Base-by-base conservation (phyloP, 1,140 invertebrate genomes). In the Leptonema lineaticorne region DNA sequence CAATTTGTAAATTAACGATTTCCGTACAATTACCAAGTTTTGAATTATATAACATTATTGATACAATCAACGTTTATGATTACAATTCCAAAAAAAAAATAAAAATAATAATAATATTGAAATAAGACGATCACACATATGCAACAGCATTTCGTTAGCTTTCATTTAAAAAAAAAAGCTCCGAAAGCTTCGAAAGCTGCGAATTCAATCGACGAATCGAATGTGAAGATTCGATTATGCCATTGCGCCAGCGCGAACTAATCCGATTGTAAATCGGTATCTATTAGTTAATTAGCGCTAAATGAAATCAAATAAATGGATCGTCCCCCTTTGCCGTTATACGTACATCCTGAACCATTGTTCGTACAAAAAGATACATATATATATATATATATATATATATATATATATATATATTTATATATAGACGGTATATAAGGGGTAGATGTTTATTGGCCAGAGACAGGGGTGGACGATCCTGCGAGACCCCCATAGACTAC, bases 221-320 rank as follows among this genome's bases (percentile, higher is more conserved):
- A n/a, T n/a, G n/a, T n/a, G n/a, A n/a, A n/a, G n/a, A 41, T 41
- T 41, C 37, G 37, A 41, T 41, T 41, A 41, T 41, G 1, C 37
- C 11, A 14, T 14, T 41, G 16, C 37, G 11, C 37, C 16, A 16
- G 48, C 5, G 24, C 24, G 20, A 53, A 16, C 7, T 24, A 18
- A 22, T 20, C 58, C 30, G 27, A 64, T 30, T 64, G 62, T 64
- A 28, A 64, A 64, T 64, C 27, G 20, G 50, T 22, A 24, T 26
- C 50, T 53, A 53, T 53, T 64, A 50, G 62, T 64, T 50, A 64
- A 64, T 64, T 64, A 64, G 62, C 62, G 45, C 37, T 64, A 45
- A 64, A 64, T 46, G 33, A 41, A 64, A 64, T 64, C 62, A 18
- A 27, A 50, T 37, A 50, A 64, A 50, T 37, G 33, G 33, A 64